Evolutionary conservation across 2,113 vertebrate genomes (phyloP).

Genomic region (Sitta europaea): DNA sequence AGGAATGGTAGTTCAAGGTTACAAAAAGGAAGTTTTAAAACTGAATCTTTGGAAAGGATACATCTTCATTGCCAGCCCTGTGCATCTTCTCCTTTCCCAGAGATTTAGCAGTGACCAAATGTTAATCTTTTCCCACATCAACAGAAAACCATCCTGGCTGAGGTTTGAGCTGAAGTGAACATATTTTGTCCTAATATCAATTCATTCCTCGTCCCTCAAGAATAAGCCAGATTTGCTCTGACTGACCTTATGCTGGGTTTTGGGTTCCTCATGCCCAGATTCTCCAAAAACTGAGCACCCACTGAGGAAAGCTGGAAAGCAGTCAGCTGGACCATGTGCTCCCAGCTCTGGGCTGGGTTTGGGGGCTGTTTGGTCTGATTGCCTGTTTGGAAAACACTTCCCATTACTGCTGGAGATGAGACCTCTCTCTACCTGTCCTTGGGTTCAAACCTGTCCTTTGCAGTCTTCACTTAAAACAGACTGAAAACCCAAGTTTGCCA

Average conservation of each 20-base stretch:
- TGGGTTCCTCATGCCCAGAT: neutral
- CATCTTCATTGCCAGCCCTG: neutral
- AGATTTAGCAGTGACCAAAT: neutral
- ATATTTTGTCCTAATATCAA: neutral
- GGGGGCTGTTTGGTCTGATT: neutral
- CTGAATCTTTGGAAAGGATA: neutral
- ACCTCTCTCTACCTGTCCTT: accelerated
- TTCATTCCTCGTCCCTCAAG: neutral
- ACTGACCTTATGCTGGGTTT: neutral
- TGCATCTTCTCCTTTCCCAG: neutral
- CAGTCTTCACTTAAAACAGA: neutral
- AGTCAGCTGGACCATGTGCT: neutral
- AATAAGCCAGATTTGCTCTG: neutral
- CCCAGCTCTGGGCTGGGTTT: neutral
- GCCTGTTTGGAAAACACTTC: neutral
- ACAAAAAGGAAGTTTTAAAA: neutral
- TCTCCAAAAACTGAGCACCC: neutral
- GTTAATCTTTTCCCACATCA: neutral
- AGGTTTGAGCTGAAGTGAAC: neutral
- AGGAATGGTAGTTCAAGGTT: neutral
- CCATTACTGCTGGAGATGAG: neutral
- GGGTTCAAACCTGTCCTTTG: neutral
- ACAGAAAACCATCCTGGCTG: neutral
- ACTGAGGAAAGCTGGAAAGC: neutral
- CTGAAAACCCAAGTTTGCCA: neutral